Base-by-base conservation (phyloP, 2,888 invertebrate genomes). In the Tridacna gigas region DNA sequence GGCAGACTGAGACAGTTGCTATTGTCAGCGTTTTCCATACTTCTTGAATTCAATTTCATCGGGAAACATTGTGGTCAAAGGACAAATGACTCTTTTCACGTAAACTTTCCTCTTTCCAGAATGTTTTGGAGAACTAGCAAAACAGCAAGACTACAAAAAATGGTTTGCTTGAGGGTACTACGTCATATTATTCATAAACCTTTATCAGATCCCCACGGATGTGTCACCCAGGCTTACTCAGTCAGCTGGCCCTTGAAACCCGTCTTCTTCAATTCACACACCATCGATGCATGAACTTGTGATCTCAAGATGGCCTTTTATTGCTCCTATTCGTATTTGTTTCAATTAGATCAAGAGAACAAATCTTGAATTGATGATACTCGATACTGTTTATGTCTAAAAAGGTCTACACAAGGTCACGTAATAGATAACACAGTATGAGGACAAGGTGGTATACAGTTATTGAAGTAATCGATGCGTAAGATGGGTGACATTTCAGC, bases 361-460 rank as follows among this genome's bases (percentile, higher is more conserved):
- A 37, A 37, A 18, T 51, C 48, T 71, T 71, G 25, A 47, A 51
- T 51, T 48, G 22, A 22, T 22, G 71, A 48, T 47, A 71, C 47
- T 25, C 51, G 71, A 71, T 71, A 69, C 69, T n/a, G 69, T 69
- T 69, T 47, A 69, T 69, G 45, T 69, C 26, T 18, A 3, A n/a
- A 15, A 69, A 45, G n/a, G n/a, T 45, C 69, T 25, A 69, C 45
- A 45, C 69, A 69, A 47, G 69, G n/a, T 69, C 69, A 69, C 47
- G 69, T 69, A 28, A 69, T 69, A 69, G 69, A n/a, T 47, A 47
- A 18, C 18, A 69, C 47, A 69, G 37, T 7, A 69, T n/a, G 4
- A 18, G n/a, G 69, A 69, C 69, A 69, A 69, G 69, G 45, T 69
- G 45, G 47, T 11, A 45, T 20, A 20, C 18, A 20, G 66, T 26